Conservation (phyloP, 2,888 invertebrate genomes). For the Lypha dubia region DNA sequence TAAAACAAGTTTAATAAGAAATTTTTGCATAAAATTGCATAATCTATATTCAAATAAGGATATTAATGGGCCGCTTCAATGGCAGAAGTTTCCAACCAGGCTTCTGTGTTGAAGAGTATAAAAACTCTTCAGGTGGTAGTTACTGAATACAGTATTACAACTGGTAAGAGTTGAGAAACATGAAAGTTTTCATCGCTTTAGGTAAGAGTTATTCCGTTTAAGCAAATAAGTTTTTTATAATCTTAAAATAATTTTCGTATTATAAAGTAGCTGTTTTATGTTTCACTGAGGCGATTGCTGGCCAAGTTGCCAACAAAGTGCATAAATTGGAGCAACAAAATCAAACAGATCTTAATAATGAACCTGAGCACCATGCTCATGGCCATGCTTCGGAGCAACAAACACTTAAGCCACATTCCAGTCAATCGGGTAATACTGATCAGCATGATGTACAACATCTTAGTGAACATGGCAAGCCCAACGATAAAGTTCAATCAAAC, state of each 20-base stretch:
- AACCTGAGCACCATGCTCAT: neutral
- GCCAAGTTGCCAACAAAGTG: neutral
- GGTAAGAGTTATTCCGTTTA: neutral
- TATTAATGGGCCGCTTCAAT: neutral
- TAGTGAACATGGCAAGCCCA: neutral
- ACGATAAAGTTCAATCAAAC: neutral
- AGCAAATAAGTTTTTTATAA: neutral
- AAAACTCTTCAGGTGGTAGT: neutral
- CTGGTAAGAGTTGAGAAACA: constrained; percentile 11
- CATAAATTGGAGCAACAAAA: neutral
- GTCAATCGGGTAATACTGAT: neutral
- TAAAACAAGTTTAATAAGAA: constrained; percentile 1
- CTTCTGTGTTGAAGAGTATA: constrained; percentile 12
- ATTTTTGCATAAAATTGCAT: constrained; percentile 23
- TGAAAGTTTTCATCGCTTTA: constrained; percentile 42
- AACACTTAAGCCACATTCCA: neutral
- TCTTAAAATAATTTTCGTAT: neutral
- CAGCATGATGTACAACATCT: neutral
- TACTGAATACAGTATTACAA: constrained; percentile 5
- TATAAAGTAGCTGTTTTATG: constrained; percentile 14
- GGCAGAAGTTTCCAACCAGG: neutral
- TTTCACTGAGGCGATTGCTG: neutral
- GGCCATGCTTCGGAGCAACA: neutral
- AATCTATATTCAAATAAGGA: constrained; percentile 20
- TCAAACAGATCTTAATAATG: neutral